These are phyloP conservation scores for Eulacestoma nigropectus DNA, from an alignment of 2,113 vertebrate genomes.

Conservation along the genomic window DNA sequence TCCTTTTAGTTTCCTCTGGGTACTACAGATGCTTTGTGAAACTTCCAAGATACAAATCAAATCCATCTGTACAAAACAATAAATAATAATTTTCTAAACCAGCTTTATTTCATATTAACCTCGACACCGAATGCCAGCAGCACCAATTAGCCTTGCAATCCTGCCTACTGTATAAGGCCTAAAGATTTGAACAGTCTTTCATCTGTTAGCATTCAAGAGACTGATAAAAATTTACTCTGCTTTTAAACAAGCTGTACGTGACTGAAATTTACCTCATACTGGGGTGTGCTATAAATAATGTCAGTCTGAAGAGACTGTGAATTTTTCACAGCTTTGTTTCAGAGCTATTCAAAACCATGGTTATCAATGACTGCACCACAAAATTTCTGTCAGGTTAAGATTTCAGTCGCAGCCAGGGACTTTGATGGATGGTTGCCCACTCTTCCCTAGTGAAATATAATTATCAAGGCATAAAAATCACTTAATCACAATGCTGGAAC, in stretches of 20 bases:
- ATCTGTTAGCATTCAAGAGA: constrained; percentile 68
- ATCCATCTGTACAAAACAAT: constrained; percentile 68
- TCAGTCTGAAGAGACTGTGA: constrained; percentile 68
- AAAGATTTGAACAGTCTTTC: constrained; percentile 66
- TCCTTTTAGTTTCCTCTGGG: constrained; percentile 26
- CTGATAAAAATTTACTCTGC: constrained; percentile 71
- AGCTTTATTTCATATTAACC: constrained; percentile 62
- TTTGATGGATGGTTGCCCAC: constrained; percentile 56
- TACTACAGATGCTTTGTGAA: constrained; percentile 63
- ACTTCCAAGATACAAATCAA: constrained; percentile 70
- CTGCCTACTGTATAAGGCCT: constrained; percentile 44
- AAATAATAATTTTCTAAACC: constrained; percentile 55
- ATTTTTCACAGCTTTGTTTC: constrained; percentile 73
- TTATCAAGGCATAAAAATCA: constrained; percentile 38
- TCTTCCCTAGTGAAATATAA: constrained; percentile 23
- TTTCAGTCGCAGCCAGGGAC: constrained; percentile 60
- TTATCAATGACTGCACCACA: constrained; percentile 71
- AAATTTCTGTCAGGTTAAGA: constrained; percentile 54
- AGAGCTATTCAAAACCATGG: constrained; percentile 70
- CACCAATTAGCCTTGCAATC: constrained; percentile 62
- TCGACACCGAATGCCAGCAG: background rate
- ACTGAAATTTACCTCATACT: constrained; percentile 71
- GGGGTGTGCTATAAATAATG: constrained; percentile 60
- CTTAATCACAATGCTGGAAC: background rate
- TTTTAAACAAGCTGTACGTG: constrained; percentile 66